These are phyloP conservation scores for Montipora capricornis DNA, from an alignment of 64 coral and sea anemone species.

Conservation along the genomic window DNA sequence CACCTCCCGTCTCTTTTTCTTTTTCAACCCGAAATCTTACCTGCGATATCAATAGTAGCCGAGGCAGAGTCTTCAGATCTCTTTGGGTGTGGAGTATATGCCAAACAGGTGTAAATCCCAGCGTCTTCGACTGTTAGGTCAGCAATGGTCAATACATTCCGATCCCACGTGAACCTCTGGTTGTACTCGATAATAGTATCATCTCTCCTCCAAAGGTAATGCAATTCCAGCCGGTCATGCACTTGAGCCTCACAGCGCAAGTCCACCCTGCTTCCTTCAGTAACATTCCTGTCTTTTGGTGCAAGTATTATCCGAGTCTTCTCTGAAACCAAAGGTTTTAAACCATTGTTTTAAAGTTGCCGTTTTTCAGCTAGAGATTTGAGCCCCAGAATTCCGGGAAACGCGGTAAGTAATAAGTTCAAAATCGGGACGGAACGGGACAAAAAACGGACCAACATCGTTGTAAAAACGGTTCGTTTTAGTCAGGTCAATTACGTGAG, in stretches of 20 bases:
- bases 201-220: slow-evolving; percentile 73
- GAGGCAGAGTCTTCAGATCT: slow-evolving; percentile 56
- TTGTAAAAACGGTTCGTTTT: too few relatives aligned
- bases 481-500: too few relatives aligned
- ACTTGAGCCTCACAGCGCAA: slow-evolving; percentile 28
- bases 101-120: slow-evolving; percentile 73
- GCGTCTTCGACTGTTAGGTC: slow-evolving; percentile 46
- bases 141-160: slow-evolving; percentile 49
- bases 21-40: background rate
- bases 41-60: slow-evolving; percentile 51
- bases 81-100: slow-evolving; percentile 46
- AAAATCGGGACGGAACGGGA: too few relatives aligned
- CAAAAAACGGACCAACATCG: too few relatives aligned
- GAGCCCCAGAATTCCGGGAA: too few relatives aligned
- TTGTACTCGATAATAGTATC: slow-evolving; percentile 12
- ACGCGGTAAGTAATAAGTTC: too few relatives aligned
- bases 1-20: too few relatives aligned
- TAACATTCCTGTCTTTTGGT: background rate
- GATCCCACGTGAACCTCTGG: slow-evolving; percentile 34
- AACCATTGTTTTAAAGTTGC: too few relatives aligned
- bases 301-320: background rate
- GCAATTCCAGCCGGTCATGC: slow-evolving; percentile 23
- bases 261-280: background rate
- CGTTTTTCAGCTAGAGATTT: too few relatives aligned
- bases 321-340: slow-evolving; percentile 19